Percentiles rank a stretch among this genome's conserved stretches.
Evolutionary conservation across 2,113 vertebrate species (phyloP).

Genomic region (Colius striatus): DNA sequence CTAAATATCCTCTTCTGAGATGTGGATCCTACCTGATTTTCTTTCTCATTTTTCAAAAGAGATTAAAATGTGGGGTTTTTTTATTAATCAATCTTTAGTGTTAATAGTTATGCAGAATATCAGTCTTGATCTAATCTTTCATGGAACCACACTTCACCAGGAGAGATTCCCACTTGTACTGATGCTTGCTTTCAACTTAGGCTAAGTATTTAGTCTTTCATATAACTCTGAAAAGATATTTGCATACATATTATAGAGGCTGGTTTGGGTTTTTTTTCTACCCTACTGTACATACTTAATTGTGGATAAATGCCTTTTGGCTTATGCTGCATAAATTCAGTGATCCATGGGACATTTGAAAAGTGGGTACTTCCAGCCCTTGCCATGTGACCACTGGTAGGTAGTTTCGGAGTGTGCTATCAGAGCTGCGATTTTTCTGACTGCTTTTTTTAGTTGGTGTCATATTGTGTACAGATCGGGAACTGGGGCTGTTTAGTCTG

Average conservation of each 20-base stretch:
- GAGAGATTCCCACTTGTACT: not conserved
- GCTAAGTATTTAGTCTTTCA: not conserved
- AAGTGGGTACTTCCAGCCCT: not conserved
- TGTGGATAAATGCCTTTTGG: not conserved
- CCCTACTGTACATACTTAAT: not conserved
- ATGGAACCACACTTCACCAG: not conserved
- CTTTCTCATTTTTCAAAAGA: not conserved
- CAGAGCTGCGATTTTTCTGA: not conserved
- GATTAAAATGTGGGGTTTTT: not conserved
- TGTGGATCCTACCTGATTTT: not conserved
- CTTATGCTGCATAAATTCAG: not conserved
- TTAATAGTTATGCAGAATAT: not conserved
- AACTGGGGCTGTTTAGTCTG: too few species aligned
- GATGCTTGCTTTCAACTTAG: not conserved
- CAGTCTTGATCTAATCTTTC: not conserved
- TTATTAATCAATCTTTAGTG: not conserved
- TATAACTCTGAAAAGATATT: not conserved
- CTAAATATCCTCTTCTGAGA: not conserved
- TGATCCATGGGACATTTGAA: not conserved
- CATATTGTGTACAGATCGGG: too few species aligned
- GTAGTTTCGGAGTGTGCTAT: not conserved
- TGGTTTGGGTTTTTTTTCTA: not conserved
- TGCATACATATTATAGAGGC: not conserved
- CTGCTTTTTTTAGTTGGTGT: not conserved
- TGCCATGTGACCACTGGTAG: not conserved